Base-by-base conservation (phyloP, 1,140 invertebrate genomes). In the Sycophaga agraensis region DNA sequence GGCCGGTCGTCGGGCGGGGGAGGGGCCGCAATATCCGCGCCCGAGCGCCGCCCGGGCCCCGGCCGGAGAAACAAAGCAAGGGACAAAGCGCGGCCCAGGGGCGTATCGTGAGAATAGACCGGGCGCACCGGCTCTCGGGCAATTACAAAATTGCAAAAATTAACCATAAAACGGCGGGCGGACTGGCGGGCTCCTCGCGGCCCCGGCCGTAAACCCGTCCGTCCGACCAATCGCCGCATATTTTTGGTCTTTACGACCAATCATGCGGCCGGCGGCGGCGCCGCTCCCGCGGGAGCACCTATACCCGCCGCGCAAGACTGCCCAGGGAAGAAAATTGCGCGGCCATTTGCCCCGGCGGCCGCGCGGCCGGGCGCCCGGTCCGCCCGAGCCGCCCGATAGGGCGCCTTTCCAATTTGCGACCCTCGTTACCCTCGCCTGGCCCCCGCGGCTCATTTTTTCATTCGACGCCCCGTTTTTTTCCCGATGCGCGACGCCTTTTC, bases 211-310 rank as follows among this genome's bases (percentile, higher is more conserved):
- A 75, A 77, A 79, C 60, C 69, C 70, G 64, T 68, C 69, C 63
- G 68, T 68, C 66, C 63, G 59, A 58, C 73, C 74, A 75, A 77
- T 77, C 71, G 67, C 65, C 63, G 71, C 67, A 73, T 71, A 74
- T 74, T 79, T 79, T 76, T 72, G 74, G 76, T 72, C 65, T 80
- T 80, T 80, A 79, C 75, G 77, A 79, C 66, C 76, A 76, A 78
- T 78, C 75, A 74, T 68, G 66, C 66, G 69, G 70, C 66, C 66
- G 16, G 31, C 46, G 39, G 19, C 34, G 4, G n/a, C 62, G 51
- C 59, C n/a, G 43, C 40, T 68, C 64, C 55, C 45, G 65, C 28
- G 51, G 50, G 62, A 59, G 64, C 39, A 42, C 21, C 14, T 40
- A 28, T 21, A 43, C 5, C 24, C 28, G 37, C 63, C 35, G 55